phyloP scores from a whole-genome alignment of 2,888 invertebrate genomes.

The Epiblema foenella region DNA sequence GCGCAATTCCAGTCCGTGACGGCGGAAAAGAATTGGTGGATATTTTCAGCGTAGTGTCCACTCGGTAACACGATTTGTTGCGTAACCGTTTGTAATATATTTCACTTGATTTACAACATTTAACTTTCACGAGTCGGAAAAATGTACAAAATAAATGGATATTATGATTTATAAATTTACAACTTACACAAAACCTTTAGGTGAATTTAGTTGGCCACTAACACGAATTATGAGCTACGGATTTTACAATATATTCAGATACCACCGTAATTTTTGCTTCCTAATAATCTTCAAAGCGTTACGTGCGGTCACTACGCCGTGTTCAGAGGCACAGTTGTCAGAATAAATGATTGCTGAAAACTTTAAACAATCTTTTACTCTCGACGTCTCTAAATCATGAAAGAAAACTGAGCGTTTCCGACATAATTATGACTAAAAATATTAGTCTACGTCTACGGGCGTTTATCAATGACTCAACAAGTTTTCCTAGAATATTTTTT shows the following conservation, averaged over 20 bases:
- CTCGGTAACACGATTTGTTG: conserved; percentile 12
- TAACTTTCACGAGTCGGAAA: conserved; percentile 10
- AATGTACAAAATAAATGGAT: background rate
- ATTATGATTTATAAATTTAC: background rate
- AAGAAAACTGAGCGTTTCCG: conserved; percentile 23
- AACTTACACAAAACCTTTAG: background rate
- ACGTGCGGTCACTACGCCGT: conserved; percentile 23
- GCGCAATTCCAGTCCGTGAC: conserved; percentile 21
- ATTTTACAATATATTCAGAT: background rate
- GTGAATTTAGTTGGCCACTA: background rate
- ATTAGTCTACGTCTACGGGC: background rate
- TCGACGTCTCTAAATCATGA: conserved; percentile 19
- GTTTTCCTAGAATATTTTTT: background rate
- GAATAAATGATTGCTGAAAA: conserved; percentile 35
- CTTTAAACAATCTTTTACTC: conserved; percentile 29
- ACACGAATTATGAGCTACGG: no score
- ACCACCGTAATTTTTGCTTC: background rate
- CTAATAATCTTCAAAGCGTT: background rate
- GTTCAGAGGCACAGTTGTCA: conserved; percentile 32
- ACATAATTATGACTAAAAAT: conserved; percentile 31
- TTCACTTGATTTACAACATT: conserved; percentile 13
- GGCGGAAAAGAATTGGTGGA: conserved; percentile 13
- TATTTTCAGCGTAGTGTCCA: conserved; percentile 25
- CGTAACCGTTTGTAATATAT: conserved; percentile 11
- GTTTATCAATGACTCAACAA: conserved; percentile 23